A percentile compares a stretch with the other conserved stretches of the same genome.
Conservation (phyloP, 53 echinoderm and acorn worm species). For the Holothuria scabra region DNA sequence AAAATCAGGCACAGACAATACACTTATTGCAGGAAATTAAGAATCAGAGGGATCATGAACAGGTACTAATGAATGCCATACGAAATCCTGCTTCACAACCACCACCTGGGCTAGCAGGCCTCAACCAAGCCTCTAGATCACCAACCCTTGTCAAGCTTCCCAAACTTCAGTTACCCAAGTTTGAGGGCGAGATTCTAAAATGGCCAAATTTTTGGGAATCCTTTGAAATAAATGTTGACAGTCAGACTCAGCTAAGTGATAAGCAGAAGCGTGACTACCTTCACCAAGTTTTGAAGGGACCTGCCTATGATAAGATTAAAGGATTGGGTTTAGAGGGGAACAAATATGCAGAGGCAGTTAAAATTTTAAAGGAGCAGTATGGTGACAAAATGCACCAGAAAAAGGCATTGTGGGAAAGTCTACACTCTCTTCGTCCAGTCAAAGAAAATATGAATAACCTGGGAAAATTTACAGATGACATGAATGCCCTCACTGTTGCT, state of each 20-base stretch:
- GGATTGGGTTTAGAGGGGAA: neutral
- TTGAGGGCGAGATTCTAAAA: slow-evolving; percentile 1
- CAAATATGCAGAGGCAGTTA: neutral
- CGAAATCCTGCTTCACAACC: no score
- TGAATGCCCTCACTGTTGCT: neutral
- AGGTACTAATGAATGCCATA: no score
- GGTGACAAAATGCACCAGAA: slow-evolving; percentile 14
- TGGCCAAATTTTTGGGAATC: slow-evolving; percentile 24
- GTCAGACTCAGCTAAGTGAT: neutral
- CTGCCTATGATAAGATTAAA: slow-evolving; percentile 10
- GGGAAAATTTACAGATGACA: neutral
- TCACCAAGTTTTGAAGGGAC: slow-evolving; percentile 1
- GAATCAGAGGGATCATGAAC: no score
- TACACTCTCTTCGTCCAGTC: neutral
- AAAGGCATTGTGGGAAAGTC: neutral
- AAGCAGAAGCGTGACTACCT: slow-evolving; percentile 15
- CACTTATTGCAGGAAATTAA: no score
- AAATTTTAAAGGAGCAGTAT: slow-evolving; percentile 21
- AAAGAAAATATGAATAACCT: slow-evolving; percentile 2
- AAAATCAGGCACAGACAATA: no score
- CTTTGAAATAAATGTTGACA: slow-evolving; percentile 16
- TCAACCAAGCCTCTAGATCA: no score
- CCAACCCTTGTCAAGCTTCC: no score
- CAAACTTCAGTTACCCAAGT: no score
- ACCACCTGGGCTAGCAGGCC: no score